A percentile compares a stretch with the other conserved stretches of the same genome.
phyloP scores from a whole-genome alignment of 2,888 invertebrate genomes.

The Eilema sororculum region DNA sequence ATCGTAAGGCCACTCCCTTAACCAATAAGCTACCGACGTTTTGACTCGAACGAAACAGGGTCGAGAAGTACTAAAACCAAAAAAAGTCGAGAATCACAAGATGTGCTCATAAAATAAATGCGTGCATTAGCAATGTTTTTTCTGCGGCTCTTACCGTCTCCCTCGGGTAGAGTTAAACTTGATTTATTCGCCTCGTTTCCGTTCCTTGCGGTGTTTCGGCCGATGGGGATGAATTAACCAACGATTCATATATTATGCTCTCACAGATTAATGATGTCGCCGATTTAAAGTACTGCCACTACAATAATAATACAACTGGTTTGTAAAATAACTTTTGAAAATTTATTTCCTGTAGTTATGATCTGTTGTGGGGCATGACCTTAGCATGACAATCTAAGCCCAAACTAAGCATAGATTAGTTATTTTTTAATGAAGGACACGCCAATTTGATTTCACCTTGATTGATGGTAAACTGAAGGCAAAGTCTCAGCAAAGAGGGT shows the following conservation, averaged over 20 bases:
- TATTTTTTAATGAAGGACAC: no score
- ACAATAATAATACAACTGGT: background rate
- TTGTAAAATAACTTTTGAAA: no score
- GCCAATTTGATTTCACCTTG: no score
- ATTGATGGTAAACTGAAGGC: no score
- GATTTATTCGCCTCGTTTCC: conserved; percentile 83
- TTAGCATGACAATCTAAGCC: no score
- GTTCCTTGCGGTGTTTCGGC: conserved; percentile 45
- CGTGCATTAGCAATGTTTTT: conserved; percentile 11
- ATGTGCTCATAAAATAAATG: background rate
- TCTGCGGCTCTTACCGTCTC: conserved; percentile 63
- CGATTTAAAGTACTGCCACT: background rate
- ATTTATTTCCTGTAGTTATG: no score
- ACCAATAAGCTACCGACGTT: no score
- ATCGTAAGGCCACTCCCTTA: no score
- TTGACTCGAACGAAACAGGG: no score
- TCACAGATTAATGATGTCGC: conserved; percentile 34
- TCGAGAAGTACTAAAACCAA: background rate
- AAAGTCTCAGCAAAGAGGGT: no score
- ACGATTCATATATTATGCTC: conserved; percentile 41
- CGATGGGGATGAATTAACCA: conserved; percentile 56
- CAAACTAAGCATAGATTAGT: no score
- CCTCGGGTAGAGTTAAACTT: conserved; percentile 75
- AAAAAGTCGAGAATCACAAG: background rate
- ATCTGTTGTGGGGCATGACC: no score